Percentiles rank a stretch among this genome's conserved stretches.
Evolutionary conservation across 2,888 invertebrate species (phyloP).

Genomic region (Podotricha telesiphe): DNA sequence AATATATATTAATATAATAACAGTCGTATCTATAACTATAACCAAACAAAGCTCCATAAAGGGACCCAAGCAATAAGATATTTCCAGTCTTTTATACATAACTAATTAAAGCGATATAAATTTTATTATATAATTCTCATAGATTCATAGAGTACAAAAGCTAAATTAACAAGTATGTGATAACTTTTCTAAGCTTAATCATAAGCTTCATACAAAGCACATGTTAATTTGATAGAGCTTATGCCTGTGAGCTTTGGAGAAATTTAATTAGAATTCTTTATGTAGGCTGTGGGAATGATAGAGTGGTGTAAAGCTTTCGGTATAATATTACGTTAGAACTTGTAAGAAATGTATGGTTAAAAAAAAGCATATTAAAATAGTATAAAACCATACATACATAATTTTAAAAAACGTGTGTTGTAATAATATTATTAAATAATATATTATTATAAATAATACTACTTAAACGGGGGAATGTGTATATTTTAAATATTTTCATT

Average conservation of each 20-base stretch:
- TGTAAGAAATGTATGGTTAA: background rate
- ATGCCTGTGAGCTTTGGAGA: constrained; percentile 17
- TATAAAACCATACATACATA: too few relatives aligned
- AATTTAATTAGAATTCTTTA: constrained; percentile 18
- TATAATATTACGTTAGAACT: background rate
- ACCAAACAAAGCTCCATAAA: background rate
- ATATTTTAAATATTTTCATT: too few relatives aligned
- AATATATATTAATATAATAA: too few relatives aligned
- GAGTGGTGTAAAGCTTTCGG: background rate
- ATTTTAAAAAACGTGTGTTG: too few relatives aligned
- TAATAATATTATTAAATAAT: too few relatives aligned
- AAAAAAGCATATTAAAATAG: too few relatives aligned
- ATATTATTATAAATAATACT: too few relatives aligned
- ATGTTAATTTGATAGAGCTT: constrained; percentile 45
- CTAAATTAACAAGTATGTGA: constrained; percentile 54
- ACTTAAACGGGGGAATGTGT: too few relatives aligned
- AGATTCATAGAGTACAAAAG: constrained; percentile 23
- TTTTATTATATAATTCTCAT: constrained; percentile 21
- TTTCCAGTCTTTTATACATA: background rate
- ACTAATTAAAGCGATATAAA: constrained; percentile 2
- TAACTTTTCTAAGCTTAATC: constrained; percentile 45
- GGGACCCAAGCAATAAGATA: background rate
- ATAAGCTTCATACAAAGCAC: constrained; percentile 42
- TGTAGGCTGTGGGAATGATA: constrained; percentile 19
- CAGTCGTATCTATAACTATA: background rate